Conservation (phyloP, 30 jellyfish, hydroid and myxozoan species). For the Pseudorhiza aurosa region DNA sequence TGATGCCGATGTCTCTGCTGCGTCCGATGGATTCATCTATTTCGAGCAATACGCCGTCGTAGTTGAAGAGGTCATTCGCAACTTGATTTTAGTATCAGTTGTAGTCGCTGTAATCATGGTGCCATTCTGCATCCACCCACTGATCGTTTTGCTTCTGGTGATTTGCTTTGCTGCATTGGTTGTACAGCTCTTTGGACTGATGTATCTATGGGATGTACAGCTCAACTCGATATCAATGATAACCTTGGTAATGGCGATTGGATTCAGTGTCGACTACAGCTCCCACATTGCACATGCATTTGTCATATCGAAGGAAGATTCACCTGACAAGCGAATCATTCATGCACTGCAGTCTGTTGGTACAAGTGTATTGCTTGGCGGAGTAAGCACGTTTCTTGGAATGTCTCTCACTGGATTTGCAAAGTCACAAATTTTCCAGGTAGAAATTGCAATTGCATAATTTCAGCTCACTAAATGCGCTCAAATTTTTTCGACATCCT, state of each 20-base stretch:
- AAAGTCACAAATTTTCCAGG: slow-evolving; percentile 52
- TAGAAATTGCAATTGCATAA: too few species aligned
- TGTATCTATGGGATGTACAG: slow-evolving; percentile 62
- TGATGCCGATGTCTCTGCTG: neutral
- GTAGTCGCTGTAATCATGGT: slow-evolving; percentile 15
- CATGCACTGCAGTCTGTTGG: slow-evolving; percentile 61
- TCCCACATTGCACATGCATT: slow-evolving; percentile 73
- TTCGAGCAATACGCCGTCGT: slow-evolving; percentile 63
- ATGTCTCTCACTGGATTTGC: slow-evolving; percentile 68
- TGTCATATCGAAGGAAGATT: slow-evolving; percentile 26
- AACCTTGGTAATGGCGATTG: slow-evolving; percentile 49
- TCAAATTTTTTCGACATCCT: too few species aligned
- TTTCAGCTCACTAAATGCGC: too few species aligned
- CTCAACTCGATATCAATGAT: slow-evolving; percentile 46
- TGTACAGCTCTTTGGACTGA: slow-evolving; percentile 52
- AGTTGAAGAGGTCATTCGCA: slow-evolving; percentile 27
- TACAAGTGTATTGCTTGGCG: slow-evolving; percentile 62
- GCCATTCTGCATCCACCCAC: slow-evolving; percentile 61
- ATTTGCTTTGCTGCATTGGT: slow-evolving; percentile 28
- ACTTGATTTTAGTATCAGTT: slow-evolving; percentile 15
- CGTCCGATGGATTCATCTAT: slow-evolving; percentile 29
- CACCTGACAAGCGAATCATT: slow-evolving; percentile 25
- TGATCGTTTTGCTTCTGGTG: slow-evolving; percentile 15
- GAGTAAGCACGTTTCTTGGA: slow-evolving; percentile 70
- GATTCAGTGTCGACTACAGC: slow-evolving; percentile 67